These are phyloP conservation scores for Stigmatopora argus DNA, from an alignment of 2,113 vertebrate genomes.

Conservation along the genomic window DNA sequence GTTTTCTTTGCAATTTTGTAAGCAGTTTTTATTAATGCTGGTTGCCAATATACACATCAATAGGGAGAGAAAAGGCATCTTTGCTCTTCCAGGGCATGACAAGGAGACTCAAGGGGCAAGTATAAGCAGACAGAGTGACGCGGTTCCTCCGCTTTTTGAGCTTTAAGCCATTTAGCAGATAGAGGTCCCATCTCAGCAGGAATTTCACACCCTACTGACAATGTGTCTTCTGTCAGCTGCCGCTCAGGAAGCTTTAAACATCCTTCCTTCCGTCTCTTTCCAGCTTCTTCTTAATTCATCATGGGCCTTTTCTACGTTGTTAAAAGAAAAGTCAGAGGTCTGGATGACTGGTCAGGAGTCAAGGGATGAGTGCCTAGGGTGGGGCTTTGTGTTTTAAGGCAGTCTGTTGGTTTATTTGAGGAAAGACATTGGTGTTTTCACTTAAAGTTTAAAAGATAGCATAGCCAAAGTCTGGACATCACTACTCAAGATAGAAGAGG, in stretches of 20 bases:
- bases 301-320: slow-evolving; percentile 23
- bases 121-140: slow-evolving; percentile 59
- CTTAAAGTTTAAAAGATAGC: slow-evolving; percentile 33
- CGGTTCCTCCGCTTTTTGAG: slow-evolving; percentile 37
- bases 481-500: slow-evolving; percentile 6
- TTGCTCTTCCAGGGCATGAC: slow-evolving; percentile 36
- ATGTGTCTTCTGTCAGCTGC: slow-evolving; percentile 66
- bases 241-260: slow-evolving; percentile 46
- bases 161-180: slow-evolving; percentile 54
- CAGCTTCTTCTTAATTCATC: slow-evolving; percentile 35
- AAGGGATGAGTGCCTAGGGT: slow-evolving; percentile 26
- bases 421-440: slow-evolving; percentile 21
- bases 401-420: slow-evolving; percentile 30
- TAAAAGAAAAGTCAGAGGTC: slow-evolving; percentile 46
- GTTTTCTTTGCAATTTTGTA: slow-evolving; percentile 27
- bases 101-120: slow-evolving; percentile 38
- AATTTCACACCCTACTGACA: slow-evolving; percentile 75
- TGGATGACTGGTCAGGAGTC: slow-evolving; percentile 22
- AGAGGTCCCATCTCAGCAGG: slow-evolving; percentile 59
- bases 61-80: slow-evolving; percentile 34
- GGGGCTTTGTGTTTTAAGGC: slow-evolving; percentile 25
- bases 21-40: slow-evolving; percentile 22
- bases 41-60: slow-evolving; percentile 41
- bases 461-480: background rate
- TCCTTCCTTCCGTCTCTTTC: slow-evolving; percentile 51